A percentile compares a stretch with the other conserved stretches of the same genome.
phyloP scores from a whole-genome alignment of 2,888 invertebrate genomes.

The Drosophila lacicola region DNA sequence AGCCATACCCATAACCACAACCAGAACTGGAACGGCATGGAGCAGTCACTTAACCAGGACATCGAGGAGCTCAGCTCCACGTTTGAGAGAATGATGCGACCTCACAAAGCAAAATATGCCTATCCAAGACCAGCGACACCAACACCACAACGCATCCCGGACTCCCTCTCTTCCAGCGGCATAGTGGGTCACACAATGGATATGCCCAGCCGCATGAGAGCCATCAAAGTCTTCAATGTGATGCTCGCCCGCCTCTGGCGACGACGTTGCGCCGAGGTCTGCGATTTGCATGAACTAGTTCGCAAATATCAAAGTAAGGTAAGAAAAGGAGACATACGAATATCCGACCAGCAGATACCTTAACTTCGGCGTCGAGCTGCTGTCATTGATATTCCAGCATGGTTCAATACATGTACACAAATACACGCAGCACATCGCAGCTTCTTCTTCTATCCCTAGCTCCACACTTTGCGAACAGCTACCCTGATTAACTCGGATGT shows the following conservation, averaged over 20 bases:
- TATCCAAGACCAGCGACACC: neutral
- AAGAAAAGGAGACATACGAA: neutral
- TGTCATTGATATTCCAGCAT: no score
- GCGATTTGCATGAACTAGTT: conserved; percentile 21
- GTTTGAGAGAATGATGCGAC: conserved; percentile 25
- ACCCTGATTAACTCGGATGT: no score
- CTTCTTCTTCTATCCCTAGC: no score
- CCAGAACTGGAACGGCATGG: conserved; percentile 4
- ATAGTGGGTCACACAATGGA: conserved; percentile 21
- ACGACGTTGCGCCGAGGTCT: conserved; percentile 44
- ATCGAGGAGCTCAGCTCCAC: conserved; percentile 15
- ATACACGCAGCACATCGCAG: no score
- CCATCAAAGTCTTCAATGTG: conserved; percentile 38
- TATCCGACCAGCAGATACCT: no score
- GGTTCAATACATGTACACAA: no score
- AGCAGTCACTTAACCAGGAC: conserved; percentile 1
- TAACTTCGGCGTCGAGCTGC: no score
- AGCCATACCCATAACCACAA: neutral
- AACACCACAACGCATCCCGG: neutral
- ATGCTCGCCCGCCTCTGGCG: conserved; percentile 42
- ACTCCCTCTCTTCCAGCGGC: neutral
- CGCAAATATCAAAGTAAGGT: conserved; percentile 36
- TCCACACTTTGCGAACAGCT: no score
- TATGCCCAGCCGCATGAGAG: conserved; percentile 20
- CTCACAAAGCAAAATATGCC: conserved; percentile 4